phyloP scores from a whole-genome alignment of 2,113 vertebrate species.

The Anhinga rufa region DNA sequence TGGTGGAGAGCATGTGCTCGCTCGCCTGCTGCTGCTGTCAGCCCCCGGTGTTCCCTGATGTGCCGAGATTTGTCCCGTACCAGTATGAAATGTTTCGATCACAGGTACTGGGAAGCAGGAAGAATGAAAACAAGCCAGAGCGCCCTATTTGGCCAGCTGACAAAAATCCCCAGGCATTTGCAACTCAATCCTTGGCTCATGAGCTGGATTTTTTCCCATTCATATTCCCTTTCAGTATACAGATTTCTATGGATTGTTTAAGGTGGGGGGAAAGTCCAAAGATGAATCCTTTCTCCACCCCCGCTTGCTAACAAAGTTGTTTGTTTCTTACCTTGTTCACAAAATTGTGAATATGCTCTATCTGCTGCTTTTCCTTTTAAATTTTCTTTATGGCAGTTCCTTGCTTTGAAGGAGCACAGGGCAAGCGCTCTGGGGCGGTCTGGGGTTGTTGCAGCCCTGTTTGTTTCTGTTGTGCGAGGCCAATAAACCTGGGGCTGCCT shows the following conservation, averaged over 20 bases:
- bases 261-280: not conserved
- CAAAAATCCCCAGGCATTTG: constrained; percentile 58
- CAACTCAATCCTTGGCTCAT: constrained; percentile 47
- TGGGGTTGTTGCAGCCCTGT: not conserved
- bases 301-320: not conserved
- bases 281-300: constrained; percentile 5
- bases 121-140: constrained; percentile 30
- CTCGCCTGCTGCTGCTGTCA: fast-evolving
- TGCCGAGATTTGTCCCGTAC: not conserved
- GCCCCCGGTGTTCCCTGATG: not conserved
- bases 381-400: not conserved
- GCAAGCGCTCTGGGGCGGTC: not conserved
- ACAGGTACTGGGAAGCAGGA: constrained; percentile 16
- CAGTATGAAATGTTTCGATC: not conserved
- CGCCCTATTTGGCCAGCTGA: constrained; percentile 53
- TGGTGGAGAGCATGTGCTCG: fast-evolving
- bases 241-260: constrained; percentile 48
- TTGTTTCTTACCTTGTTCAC: not conserved
- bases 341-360: not conserved
- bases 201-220: constrained; percentile 62
- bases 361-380: not conserved
- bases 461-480: not conserved
- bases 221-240: constrained; percentile 48
- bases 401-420: not conserved
- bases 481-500: not conserved